phyloP scores from a whole-genome alignment of 2,888 invertebrate genomes.

The Odontothrips loti region DNA sequence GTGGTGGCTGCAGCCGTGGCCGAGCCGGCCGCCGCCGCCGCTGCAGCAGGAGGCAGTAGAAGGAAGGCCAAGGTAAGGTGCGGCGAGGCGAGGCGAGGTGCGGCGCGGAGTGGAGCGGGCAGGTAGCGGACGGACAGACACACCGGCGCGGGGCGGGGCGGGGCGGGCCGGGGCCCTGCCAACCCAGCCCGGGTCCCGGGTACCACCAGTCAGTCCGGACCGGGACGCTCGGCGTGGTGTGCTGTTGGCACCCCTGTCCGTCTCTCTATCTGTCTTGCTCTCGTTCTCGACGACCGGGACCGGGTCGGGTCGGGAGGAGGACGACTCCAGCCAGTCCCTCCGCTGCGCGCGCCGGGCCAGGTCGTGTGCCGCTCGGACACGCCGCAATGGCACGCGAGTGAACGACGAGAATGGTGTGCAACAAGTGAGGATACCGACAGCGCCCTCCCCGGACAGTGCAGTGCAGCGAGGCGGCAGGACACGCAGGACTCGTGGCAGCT shows the following conservation, averaged over 20 bases:
- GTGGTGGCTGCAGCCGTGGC: neutral
- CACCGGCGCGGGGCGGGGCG: neutral
- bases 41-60: neutral
- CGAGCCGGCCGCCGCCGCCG: neutral
- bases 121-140: slow-evolving; percentile 6
- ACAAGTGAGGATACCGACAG: too few species aligned
- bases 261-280: neutral
- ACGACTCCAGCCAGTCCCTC: neutral
- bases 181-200: neutral
- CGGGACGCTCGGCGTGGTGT: neutral
- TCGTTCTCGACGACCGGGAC: neutral
- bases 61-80: neutral
- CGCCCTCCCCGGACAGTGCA: too few species aligned
- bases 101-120: neutral
- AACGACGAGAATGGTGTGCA: neutral
- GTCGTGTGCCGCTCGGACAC: neutral
- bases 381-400: neutral
- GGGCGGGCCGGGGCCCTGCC: slow-evolving; percentile 4
- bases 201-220: neutral
- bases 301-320: too few species aligned
- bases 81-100: neutral
- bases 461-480: too few species aligned
- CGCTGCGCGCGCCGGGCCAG: neutral
- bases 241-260: neutral
- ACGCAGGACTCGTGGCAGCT: too few species aligned